phyloP scores from a whole-genome alignment of 2,888 invertebrate genomes.

The Eudemis profundana region DNA sequence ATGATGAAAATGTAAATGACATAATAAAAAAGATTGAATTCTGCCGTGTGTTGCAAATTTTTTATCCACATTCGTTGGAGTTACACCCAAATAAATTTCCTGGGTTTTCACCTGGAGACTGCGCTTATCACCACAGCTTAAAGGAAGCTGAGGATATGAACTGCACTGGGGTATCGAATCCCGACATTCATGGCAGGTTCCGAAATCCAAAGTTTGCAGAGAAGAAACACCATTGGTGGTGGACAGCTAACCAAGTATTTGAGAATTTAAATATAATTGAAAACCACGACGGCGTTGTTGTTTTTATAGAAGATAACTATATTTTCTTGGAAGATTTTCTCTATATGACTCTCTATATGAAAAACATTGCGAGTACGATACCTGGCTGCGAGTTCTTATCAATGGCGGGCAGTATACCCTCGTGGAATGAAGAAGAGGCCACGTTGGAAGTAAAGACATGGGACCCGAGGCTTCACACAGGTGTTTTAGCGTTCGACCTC shows the following conservation, averaged over 20 bases:
- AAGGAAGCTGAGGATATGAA: slow-evolving; percentile 51
- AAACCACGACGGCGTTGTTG: slow-evolving; percentile 56
- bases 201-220: slow-evolving; percentile 57
- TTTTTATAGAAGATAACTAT: slow-evolving; percentile 62
- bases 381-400: slow-evolving; percentile 62
- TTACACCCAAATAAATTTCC: slow-evolving; percentile 59
- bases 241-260: slow-evolving; percentile 69
- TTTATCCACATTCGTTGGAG: slow-evolving; percentile 66
- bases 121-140: slow-evolving; percentile 53
- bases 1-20: slow-evolving; percentile 57
- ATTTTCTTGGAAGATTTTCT: slow-evolving; percentile 65
- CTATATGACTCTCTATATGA: slow-evolving; percentile 62
- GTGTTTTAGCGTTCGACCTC: slow-evolving; percentile 61
- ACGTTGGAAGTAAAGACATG: slow-evolving; percentile 57
- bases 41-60: slow-evolving; percentile 66
- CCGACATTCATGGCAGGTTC: slow-evolving; percentile 60
- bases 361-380: slow-evolving; percentile 54
- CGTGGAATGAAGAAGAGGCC: slow-evolving; percentile 46
- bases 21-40: slow-evolving; percentile 62
- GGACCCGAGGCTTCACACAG: slow-evolving; percentile 58
- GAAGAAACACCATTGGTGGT: slow-evolving; percentile 71
- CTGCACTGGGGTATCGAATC: slow-evolving; percentile 57
- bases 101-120: slow-evolving; percentile 56
- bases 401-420: slow-evolving; percentile 51
- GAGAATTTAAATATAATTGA: slow-evolving; percentile 54